These are phyloP conservation scores for Syngnathoides biaculeatus DNA, from an alignment of 2,113 vertebrate species.

Conservation along the genomic window DNA sequence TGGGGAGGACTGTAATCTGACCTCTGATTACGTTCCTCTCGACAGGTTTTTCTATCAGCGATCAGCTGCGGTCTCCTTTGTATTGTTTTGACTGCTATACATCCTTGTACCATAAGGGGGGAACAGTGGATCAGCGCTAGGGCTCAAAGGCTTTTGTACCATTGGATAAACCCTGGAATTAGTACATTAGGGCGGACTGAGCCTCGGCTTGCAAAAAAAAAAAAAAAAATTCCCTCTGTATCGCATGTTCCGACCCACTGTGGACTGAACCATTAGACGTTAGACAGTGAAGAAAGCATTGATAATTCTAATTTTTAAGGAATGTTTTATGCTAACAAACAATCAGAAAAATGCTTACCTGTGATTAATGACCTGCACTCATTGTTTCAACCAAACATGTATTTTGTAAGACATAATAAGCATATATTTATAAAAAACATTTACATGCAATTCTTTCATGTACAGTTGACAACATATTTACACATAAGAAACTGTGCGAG, in stretches of 20 bases:
- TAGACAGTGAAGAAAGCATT: no score
- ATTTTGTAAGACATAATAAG: neutral
- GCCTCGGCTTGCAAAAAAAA: neutral
- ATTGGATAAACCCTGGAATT: neutral
- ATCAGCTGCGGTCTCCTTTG: neutral
- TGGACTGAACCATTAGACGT: no score
- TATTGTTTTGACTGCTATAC: neutral
- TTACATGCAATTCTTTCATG: constrained; percentile 48
- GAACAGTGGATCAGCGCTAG: neutral
- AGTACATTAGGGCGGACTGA: neutral
- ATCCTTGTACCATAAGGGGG: neutral
- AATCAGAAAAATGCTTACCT: neutral
- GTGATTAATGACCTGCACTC: neutral
- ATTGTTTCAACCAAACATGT: neutral
- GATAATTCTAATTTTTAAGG: no score
- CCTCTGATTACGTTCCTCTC: constrained; percentile 42
- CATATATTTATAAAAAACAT: constrained; percentile 49
- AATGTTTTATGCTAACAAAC: no score
- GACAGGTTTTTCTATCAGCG: constrained; percentile 45
- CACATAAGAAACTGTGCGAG: constrained; percentile 45
- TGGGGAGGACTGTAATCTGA: constrained; percentile 53
- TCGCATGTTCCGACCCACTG: no score
- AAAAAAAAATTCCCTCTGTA: neutral
- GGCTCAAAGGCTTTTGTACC: neutral
- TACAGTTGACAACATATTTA: constrained; percentile 44